Conservation (phyloP, 2,113 vertebrate genomes). For the Vidua chalybeata region DNA sequence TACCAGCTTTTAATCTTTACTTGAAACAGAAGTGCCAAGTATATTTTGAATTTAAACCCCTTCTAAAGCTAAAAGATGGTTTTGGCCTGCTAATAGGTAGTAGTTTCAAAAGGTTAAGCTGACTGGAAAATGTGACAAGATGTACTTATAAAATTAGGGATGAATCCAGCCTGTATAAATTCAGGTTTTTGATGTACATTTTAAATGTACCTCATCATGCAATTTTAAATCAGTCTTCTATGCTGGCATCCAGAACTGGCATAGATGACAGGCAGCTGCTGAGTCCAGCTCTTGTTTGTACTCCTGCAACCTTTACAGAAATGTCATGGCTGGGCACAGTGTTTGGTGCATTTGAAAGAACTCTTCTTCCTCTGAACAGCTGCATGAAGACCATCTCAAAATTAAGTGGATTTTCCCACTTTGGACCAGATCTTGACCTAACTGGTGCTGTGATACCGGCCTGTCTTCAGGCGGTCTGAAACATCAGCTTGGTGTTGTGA, state of each 20-base stretch:
- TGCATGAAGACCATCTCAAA: neutral
- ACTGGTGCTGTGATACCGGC: neutral
- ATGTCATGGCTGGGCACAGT: neutral
- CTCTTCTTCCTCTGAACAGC: neutral
- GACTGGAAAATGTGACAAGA: neutral
- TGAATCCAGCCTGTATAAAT: neutral
- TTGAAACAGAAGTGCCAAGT: slow-evolving; percentile 2
- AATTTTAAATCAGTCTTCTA: neutral
- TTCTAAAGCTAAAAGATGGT: neutral
- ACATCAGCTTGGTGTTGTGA: neutral
- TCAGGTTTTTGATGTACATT: neutral
- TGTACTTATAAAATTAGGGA: neutral
- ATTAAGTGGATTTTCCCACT: neutral
- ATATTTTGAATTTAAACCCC: neutral
- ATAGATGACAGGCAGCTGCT: neutral
- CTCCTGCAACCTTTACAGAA: slow-evolving; percentile 20
- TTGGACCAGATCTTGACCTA: neutral
- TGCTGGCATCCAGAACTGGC: neutral
- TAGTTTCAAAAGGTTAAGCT: slow-evolving; percentile 10
- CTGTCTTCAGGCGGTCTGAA: neutral
- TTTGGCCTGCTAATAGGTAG: neutral
- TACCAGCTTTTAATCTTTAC: slow-evolving; percentile 23
- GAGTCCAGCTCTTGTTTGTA: neutral
- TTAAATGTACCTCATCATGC: neutral
- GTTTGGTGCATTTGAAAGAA: neutral